Evolutionary conservation across 2,113 vertebrate genomes (phyloP), one percentile per base, ranked within the genome.

Genomic region (Uria lomvia): DNA sequence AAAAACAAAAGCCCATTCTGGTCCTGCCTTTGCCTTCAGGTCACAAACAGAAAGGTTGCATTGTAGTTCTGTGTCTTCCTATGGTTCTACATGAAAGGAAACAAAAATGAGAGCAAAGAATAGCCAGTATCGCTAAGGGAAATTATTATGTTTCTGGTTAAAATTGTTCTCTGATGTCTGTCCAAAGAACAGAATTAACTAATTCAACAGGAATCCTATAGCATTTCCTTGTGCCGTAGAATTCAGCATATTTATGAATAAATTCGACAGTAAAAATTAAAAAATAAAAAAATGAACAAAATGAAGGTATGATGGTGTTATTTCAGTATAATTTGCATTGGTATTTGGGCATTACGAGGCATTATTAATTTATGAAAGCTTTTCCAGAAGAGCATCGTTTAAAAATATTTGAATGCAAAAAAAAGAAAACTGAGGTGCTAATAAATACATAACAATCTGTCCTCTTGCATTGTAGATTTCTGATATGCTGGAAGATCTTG

Each of bases 401-500:
- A 30, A 65, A 90, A 93, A 56, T 70, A 65, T 32, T 78, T 63
- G 15, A 89, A 70, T 67, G 15, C 3, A 66, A 43, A 81, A 66
- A 81, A 72, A 43, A 5, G 0, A 11, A 62, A 71, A 45, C 49
- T 50, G 50, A 52, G 49, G 53, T 75, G 29, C 21, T 36, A 60
- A 67, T 22, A 68, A 74, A 34, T 32, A 53, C 13, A 8, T 74
- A 75, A 76, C 9, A 74, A 9, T 92, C 24, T 80, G 22, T 79
- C 52, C 24, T 75, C 49, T 17, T 90, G 15, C 50, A 72, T 34
- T 94, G 15, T 83, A 98, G 97, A 58, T 75, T 65, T 94, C 71
- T 63, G 78, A 56, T 16, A 40, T 58, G 89, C n/a, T 68, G 27
- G 43, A 96, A 94, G 95, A 98, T 73, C 85, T 97, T 49, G 94